These are phyloP conservation scores for Pogonomyrmex barbatus DNA, from an alignment of 1,140 invertebrate genomes.

Conservation along the genomic window DNA sequence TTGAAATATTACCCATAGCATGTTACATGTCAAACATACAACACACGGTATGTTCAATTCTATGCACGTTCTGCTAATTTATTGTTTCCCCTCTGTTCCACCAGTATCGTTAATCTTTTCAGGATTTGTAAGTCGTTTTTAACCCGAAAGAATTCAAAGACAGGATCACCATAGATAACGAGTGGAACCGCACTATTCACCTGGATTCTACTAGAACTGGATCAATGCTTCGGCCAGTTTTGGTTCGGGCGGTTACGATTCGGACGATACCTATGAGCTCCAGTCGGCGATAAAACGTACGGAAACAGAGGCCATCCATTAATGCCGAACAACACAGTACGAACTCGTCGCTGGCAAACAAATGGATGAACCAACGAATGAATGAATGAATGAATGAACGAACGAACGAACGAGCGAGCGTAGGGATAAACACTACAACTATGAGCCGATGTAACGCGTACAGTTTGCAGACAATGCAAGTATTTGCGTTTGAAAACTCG, in stretches of 20 bases:
- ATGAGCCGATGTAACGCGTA: slow-evolving; percentile 25
- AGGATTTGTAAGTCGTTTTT: slow-evolving; percentile 28
- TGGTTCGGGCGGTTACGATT: slow-evolving; percentile 39
- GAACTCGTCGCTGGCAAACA: slow-evolving; percentile 56
- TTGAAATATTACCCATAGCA: neutral
- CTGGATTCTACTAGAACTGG: slow-evolving; percentile 52
- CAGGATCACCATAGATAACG: slow-evolving; percentile 31
- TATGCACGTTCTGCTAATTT: neutral
- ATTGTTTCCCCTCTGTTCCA: neutral
- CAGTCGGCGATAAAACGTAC: slow-evolving; percentile 63
- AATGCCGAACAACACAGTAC: slow-evolving; percentile 60
- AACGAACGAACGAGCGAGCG: slow-evolving; percentile 27
- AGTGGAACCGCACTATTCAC: slow-evolving; percentile 28
- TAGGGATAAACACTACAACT: slow-evolving; percentile 37
- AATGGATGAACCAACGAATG: slow-evolving; percentile 54
- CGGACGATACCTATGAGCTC: slow-evolving; percentile 44
- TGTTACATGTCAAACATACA: neutral
- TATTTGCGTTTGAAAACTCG: slow-evolving; percentile 46
- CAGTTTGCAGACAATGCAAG: slow-evolving; percentile 27
- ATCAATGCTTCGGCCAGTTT: slow-evolving; percentile 57
- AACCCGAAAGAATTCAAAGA: slow-evolving; percentile 43
- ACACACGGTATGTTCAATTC: neutral
- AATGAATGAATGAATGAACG: slow-evolving; percentile 51
- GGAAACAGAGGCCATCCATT: slow-evolving; percentile 72
- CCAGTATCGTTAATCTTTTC: slow-evolving; percentile 18